Evolutionary conservation across 1,140 invertebrate species (phyloP), one percentile per base, ranked within the genome.

Genomic region (Cyphomyrmex costatus): DNA sequence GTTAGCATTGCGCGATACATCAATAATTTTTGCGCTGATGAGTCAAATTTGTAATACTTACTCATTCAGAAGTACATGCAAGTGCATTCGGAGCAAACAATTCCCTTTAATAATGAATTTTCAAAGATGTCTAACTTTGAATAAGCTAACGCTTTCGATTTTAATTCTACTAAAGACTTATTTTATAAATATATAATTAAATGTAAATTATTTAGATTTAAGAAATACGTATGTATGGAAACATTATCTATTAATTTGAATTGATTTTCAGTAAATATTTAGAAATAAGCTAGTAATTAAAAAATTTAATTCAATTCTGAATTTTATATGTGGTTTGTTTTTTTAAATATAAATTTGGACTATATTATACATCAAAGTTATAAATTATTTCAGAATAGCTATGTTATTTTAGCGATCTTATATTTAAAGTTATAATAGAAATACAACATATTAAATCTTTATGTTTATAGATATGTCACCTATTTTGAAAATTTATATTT

Each of bases 1-100:
- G 61, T 74, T 33, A 73, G 33, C 21, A 16, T 58, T n/a, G 24
- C 49, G n/a, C 36, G 49, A 60, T 21, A 61, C 4, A 61, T 49
- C 36, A 24, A 73, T 83, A 33, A 42, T 46, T 83, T 83, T 73
- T 73, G 2, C 21, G 33, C 53, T 19, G 53, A 73, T 82, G 33
- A 60, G 21, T 83, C 24, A 82, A 58, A 60, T 46, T 49, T 58
- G 5, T 83, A 49, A 33, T 21, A 21, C 49, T 80, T 49, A 49
- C 2, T 74, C 36, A 60, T 33, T 42, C 19, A 24, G 14, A 70
- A 42, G 12, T 16, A 14, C n/a, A 14, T 71, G 21, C 12, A 82
- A 19, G 14, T 14, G 36, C 16, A 73, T 0, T 73, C 7, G 12
- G 19, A 65, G 2, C 8, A 33, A 51, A 27, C 27, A 51, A 42